Base-by-base conservation (phyloP, 2,113 vertebrate species). In the Canis aureus region DNA sequence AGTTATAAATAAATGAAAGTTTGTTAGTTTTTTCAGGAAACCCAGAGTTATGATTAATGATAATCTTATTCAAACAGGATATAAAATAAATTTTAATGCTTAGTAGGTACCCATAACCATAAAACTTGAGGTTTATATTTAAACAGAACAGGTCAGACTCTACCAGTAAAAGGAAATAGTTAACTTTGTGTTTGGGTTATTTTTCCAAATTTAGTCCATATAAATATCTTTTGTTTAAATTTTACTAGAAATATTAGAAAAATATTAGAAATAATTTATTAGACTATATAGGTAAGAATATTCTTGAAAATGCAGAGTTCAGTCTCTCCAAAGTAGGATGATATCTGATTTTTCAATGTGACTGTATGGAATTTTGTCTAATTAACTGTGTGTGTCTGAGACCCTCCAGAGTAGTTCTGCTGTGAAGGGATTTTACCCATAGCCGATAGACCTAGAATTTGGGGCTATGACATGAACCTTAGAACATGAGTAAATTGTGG, bases 91-190 rank as follows among this genome's bases (percentile, higher is more conserved):
- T 86, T 85, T 60, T 80, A 10, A 35, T 60, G 51, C 25, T 90
- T 86, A 32, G 8, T 67, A 1, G 82, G 15, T 71, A 78, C 22
- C 22, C 32, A n/a, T 64, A 67, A 57, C 62, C 69, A 71, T 74
- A 80, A 92, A 76, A 85, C 59, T 71, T 62, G 66, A 23, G 7
- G 25, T 81, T 96, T 89, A 19, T 53, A 94, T 90, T 85, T 78
- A 94, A 97, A 86, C 13, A 85, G 53, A 92, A 51, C 80, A 78
- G 57, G 43, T 17, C 27, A 81, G 64, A 90, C 19, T 79, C 35
- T 81, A 67, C 11, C 5, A 49, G 29, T 49, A 91, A 64, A 81
- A 76, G 22, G 43, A 43, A 32, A 67, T 57, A 60, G 19, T 92
- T 66, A 97, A 53, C 20, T 83, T 51, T 82, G 55, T 73, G n/a